These are phyloP conservation scores for Epinotia nisella DNA, from an alignment of 2,888 invertebrate genomes.

Conservation along the genomic window DNA sequence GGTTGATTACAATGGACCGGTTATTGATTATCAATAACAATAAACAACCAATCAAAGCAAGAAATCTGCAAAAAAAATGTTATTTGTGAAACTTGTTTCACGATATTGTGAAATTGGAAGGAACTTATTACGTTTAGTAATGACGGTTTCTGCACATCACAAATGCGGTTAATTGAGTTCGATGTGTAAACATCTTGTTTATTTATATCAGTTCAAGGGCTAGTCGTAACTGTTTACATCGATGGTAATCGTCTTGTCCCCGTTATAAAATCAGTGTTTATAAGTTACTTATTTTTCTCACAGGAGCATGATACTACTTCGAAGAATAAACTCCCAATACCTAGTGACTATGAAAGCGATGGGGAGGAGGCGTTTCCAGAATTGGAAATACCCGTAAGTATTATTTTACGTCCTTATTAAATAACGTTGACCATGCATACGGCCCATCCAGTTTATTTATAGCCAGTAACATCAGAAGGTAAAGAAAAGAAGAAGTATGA, in stretches of 20 bases:
- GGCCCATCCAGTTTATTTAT: too few species aligned
- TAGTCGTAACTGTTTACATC: neutral
- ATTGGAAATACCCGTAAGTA: slow-evolving; percentile 77
- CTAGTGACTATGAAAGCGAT: slow-evolving; percentile 79
- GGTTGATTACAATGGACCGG: too few species aligned
- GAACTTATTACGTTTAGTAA: neutral
- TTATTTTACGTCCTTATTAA: slow-evolving; percentile 4
- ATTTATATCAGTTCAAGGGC: slow-evolving; percentile 21
- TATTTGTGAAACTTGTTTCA: too few species aligned
- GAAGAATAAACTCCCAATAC: slow-evolving; percentile 63
- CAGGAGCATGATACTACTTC: slow-evolving; percentile 73
- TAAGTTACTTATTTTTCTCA: slow-evolving; percentile 42
- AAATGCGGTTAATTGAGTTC: neutral
- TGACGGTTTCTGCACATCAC: neutral
- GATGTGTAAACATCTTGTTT: slow-evolving; percentile 25
- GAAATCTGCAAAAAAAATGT: too few species aligned
- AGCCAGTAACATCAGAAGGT: too few species aligned
- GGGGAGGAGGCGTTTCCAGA: slow-evolving; percentile 80
- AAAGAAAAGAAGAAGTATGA: too few species aligned
- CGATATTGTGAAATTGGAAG: neutral
- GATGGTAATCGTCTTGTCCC: slow-evolving; percentile 14
- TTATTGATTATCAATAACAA: too few species aligned
- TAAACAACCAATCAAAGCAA: too few species aligned
- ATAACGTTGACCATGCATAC: neutral
- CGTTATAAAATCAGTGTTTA: slow-evolving; percentile 11